Base-by-base conservation (phyloP, 2,113 vertebrate species). In the Chaenocephalus aceratus region DNA sequence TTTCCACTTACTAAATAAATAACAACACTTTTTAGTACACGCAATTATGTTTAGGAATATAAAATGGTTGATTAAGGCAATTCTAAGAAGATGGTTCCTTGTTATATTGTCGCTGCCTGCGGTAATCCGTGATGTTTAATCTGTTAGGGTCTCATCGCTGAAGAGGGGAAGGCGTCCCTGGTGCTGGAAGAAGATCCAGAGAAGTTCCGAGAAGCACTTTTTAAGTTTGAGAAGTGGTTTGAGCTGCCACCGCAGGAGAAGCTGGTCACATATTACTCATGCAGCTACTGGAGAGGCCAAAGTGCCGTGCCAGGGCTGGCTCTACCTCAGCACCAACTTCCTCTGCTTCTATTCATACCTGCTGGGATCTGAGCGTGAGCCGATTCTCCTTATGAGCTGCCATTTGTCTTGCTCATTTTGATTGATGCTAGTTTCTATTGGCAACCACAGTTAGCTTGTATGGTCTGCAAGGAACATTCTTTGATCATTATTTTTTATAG, bases 271-370 rank as follows among this genome's bases (percentile, higher is more conserved):
- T 99, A 99, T 90, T 99, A 98, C 88, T 98, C 98, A 0, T 99
- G 98, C 93, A 99, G 97, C 92, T 99, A 99, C 85, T 99, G 98
- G 98, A 99, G 89, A 89, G 98, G 98, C 80, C 80, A 96, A 97
- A 65, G 96, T 99, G 48, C 98, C 98, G 14, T 98, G 97, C 91
- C 98, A 99, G 89, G 98, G 98, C 4, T 99, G 98, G 98, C 96
- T 99, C 11, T 99, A 99, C 91, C 97, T 99, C 78, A 99, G 98
- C 90, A 98, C 97, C 82, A 98, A 99, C 93, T 99, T 99, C 91
- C 91, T 99, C 26, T 97, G 97, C 89, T 99, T 99, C 93, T 99
- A 99, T 92, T 99, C 98, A 0, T 99, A 97, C 89, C 93, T 99
- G 84, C 95, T 99, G 70, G 98, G 98, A 90, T 88, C 96, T 75